Evolutionary conservation across 2,113 vertebrate genomes (phyloP).

Genomic region (Ardeotis arabs): DNA sequence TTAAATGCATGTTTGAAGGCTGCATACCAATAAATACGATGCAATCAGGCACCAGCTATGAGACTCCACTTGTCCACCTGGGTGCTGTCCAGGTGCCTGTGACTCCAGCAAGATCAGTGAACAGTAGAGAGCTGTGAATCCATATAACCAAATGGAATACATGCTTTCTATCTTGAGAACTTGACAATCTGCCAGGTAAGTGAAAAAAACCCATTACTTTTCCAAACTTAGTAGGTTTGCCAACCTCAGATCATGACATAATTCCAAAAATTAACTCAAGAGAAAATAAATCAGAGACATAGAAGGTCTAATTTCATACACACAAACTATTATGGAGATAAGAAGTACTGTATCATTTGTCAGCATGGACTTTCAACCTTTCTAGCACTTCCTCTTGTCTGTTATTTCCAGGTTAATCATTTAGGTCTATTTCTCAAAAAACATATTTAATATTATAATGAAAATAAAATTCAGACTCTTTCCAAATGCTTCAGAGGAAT

Average conservation of each 20-base stretch:
- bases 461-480: neutral
- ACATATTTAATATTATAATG: neutral
- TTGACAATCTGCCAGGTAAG: neutral
- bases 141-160: rapidly evolving
- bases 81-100: neutral
- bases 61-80: rapidly evolving
- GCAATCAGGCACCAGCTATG: neutral
- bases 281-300: neutral
- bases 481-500: neutral
- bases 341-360: neutral
- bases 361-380: neutral
- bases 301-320: neutral
- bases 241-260: neutral
- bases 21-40: neutral
- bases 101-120: neutral
- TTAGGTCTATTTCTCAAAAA: neutral
- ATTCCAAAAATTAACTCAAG: neutral
- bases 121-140: neutral
- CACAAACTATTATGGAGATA: neutral
- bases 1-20: neutral
- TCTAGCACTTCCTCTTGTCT: neutral
- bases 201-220: neutral
- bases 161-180: neutral
- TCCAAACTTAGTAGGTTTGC: neutral
- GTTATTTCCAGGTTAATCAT: neutral